A percentile compares a stretch with the other conserved stretches of the same genome.
Evolutionary conservation across 2,888 invertebrate species (phyloP).

Genomic region (Dusona sp.): DNA sequence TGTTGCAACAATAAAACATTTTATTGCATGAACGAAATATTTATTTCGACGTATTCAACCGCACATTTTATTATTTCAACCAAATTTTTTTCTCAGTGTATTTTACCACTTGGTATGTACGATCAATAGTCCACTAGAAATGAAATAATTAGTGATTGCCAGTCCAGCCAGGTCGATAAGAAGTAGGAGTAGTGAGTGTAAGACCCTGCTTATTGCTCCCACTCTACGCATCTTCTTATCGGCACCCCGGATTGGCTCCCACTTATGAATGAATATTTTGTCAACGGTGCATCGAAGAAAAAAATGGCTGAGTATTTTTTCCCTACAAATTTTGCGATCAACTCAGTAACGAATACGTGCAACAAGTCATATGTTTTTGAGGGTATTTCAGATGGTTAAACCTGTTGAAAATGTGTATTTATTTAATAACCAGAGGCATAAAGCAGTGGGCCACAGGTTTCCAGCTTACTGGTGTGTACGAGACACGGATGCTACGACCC

Average conservation of each 20-base stretch:
- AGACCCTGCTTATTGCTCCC: neutral
- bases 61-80: too few relatives aligned
- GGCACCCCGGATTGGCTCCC: neutral
- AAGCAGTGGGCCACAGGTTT: slow-evolving; percentile 82
- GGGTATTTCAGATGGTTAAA: neutral
- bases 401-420: neutral
- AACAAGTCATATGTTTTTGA: neutral
- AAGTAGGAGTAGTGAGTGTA: neutral
- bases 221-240: neutral
- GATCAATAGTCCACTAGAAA: neutral
- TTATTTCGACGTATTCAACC: too few relatives aligned
- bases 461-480: slow-evolving; percentile 87
- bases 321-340: neutral
- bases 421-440: slow-evolving; percentile 82
- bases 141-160: neutral
- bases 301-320: neutral
- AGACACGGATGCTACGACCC: slow-evolving; percentile 84
- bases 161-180: neutral
- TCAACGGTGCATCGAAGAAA: neutral
- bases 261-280: neutral
- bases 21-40: too few relatives aligned
- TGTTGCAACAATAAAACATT: too few relatives aligned
- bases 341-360: neutral
- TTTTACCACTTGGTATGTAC: neutral
- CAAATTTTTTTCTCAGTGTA: too few relatives aligned